These are phyloP conservation scores for Stictonetta naevosa DNA, from an alignment of 2,113 vertebrate species.

Conservation along the genomic window DNA sequence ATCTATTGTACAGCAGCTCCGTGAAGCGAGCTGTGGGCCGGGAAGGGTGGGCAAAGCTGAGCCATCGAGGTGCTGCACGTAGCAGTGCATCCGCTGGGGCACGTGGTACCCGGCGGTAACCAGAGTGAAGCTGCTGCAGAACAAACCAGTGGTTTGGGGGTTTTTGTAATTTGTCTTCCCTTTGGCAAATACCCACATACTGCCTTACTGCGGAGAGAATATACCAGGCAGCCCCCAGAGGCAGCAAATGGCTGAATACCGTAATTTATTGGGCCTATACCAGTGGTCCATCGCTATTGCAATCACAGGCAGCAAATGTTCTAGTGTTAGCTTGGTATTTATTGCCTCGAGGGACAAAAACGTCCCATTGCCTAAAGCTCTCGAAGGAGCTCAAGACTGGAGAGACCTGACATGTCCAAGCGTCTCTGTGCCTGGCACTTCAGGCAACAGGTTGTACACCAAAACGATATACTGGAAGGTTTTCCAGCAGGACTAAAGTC, in stretches of 20 bases:
- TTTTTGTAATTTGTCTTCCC: neutral
- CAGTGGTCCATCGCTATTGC: neutral
- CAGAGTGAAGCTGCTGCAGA: neutral
- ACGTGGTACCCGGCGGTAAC: neutral
- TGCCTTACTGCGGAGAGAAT: neutral
- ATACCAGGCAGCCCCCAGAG: neutral
- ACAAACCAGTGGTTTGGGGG: neutral
- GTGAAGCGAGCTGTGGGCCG: neutral
- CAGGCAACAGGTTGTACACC: neutral
- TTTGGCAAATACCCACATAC: neutral
- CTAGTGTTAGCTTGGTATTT: neutral
- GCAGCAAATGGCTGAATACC: neutral
- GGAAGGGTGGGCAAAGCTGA: neutral
- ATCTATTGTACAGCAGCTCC: neutral
- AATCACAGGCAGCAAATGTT: neutral
- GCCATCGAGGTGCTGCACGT: neutral
- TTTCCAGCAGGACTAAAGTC: neutral
- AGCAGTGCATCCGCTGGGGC: neutral
- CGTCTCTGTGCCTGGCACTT: neutral
- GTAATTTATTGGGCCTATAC: neutral
- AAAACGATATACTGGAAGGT: neutral
- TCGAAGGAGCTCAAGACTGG: fast-evolving
- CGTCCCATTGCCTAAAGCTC: neutral
- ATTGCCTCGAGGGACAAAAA: neutral
- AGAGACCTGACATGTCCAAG: neutral